Base-by-base conservation (phyloP, 37 sponge, comb jelly and placozoan genomes). In the Chondrosia reniformis region DNA sequence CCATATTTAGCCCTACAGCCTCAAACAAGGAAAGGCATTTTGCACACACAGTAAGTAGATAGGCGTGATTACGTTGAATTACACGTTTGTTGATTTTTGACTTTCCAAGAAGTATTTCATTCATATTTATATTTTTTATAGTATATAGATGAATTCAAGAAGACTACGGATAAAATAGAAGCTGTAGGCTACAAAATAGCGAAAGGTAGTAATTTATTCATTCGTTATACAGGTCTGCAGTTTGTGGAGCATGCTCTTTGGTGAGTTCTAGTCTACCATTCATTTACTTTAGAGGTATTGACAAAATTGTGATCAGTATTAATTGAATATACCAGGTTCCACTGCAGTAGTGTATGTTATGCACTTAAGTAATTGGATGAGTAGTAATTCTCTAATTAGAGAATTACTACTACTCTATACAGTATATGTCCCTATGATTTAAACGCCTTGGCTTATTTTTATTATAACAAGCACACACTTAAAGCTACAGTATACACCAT, bases 141-240 rank as follows among this genome's bases (percentile, higher is more conserved):
- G n/a, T n/a, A n/a, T n/a, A n/a, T n/a, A n/a, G 61, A 59, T 30
- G 61, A 59, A 59, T 7, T 59, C 9, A 59, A 59, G 61, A 59
- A 13, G 61, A 30, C 61, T 13, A 30, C 9, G 4, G 61, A 6
- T 6, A 30, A 59, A 6, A 7, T 59, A 13, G 22, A 59, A 13
- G 30, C n/a, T 30, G n/a, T 59, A 30, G 61, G 61, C 28, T 59
- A 30, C 28, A 30, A 59, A 30, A 25, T 59, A 13, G 61, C 61
- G 9, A 25, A 19, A 30, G n/a, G 61, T 30, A 59, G n/a, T 13
- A 30, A 59, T 13, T 30, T 13, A 7, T 13, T 30, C 4, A 30
- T 6, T 25, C 9, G 28, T 7, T 59, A 30, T 59, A 30, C 30
- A 6, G 61, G 61, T 19, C 61, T 59, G 7, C 61, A 59, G 28